Evolutionary conservation across 2,797 vertebrate species (phyloP), one percentile per base, ranked within the genome.

Genomic region (Bradypodion ventrale): DNA sequence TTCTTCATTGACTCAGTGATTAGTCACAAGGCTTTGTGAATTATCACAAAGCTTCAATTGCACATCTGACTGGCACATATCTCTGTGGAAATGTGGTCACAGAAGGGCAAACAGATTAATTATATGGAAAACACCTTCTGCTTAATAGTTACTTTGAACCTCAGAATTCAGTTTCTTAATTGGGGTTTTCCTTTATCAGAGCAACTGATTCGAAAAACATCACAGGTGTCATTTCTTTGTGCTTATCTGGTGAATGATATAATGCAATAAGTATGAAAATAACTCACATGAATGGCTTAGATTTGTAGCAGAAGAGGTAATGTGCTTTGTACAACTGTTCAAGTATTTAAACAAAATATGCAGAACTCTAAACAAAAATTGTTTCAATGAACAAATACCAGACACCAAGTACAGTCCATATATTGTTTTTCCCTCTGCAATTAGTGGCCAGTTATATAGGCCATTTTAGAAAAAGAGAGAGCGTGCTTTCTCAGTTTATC

Each of bases 361-460:
- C 44, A 82, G 84, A 65, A 32, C 87, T 92, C 90, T 84, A 66
- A 88, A 92, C 42, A 82, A 62, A 77, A 89, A 86, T 40, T 87
- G 85, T 85, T 93, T 89, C 89, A 92, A 90, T 90, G 78, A 83
- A 94, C 75, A 90, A 90, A 91, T 76, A 93, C 69, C 80, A 91
- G 86, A 89, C 87, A 87, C 85, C 89, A 89, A 87, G 83, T 88
- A 92, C 89, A 89, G 85, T 62, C 80, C 91, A 12, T 80, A 73
- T 84, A 86, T 94, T 78, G 74, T 91, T n/a, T 92, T 88, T 59
- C 81, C 46, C 63, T 78, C 87, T 87, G 89, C 84, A 89, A 91
- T 95, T 94, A 94, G 91, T 78, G 91, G 83, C 80, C 91, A 93
- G 93, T 89, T 90, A 89, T 42, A 88, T 85, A 87, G 83, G 44